Conservation (phyloP, 2,113 vertebrate species). For the Orthonyx spaldingii region DNA sequence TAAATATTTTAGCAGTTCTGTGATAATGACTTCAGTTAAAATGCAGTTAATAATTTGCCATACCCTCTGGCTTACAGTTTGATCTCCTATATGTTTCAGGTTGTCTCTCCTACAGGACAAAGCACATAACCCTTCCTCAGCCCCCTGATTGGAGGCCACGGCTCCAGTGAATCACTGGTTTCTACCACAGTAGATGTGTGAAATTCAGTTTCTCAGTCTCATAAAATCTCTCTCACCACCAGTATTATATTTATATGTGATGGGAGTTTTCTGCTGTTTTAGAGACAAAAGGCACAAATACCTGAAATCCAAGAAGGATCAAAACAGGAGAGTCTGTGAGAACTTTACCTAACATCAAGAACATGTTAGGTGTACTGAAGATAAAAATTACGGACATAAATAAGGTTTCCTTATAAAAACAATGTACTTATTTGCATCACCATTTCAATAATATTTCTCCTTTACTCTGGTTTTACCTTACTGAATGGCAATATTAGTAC, state of each 20-base stretch:
- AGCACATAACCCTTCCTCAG: not conserved
- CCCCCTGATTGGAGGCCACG: not conserved
- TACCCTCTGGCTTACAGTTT: not conserved
- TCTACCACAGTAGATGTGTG: not conserved
- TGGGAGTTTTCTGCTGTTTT: not conserved
- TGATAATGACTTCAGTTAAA: not conserved
- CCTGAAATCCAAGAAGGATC: not conserved
- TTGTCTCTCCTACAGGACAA: not conserved
- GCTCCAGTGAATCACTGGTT: not conserved
- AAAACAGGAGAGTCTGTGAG: not conserved
- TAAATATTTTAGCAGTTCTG: slow-evolving; percentile 22
- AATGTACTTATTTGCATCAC: not conserved
- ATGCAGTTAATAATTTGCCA: slow-evolving; percentile 1
- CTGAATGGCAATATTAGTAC: slow-evolving; percentile 28
- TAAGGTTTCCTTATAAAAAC: not conserved
- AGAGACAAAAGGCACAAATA: not conserved
- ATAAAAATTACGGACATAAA: not conserved
- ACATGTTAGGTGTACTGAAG: not conserved
- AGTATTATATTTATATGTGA: not conserved
- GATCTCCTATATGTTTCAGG: not conserved
- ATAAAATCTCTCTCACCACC: not conserved
- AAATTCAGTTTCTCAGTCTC: not conserved
- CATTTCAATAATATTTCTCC: not conserved
- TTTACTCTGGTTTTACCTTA: not conserved
- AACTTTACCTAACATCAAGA: not conserved